Percentiles rank a stretch among this genome's conserved stretches.
Evolutionary conservation across 2,888 invertebrate genomes (phyloP).

Genomic region (Scaptomyza polygonia): DNA sequence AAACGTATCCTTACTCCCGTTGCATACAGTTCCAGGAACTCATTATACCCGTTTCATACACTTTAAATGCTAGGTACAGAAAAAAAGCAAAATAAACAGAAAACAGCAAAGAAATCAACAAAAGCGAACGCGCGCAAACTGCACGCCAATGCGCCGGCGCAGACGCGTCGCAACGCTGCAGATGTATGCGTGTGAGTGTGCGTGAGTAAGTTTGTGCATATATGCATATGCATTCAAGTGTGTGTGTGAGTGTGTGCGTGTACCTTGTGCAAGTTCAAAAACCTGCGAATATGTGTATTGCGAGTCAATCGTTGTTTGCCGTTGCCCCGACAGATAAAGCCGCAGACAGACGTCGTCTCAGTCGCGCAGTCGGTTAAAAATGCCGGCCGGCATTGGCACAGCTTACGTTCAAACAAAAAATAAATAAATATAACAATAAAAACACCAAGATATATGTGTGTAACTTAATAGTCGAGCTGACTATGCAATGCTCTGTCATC

Average conservation of each 20-base stretch:
- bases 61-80: neutral
- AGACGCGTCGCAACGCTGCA: constrained; percentile 39
- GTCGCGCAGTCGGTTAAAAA: constrained; percentile 68
- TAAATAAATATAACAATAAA: constrained; percentile 2
- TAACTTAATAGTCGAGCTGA: neutral
- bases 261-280: constrained; percentile 79
- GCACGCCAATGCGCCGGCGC: constrained; percentile 67
- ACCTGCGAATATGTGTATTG: constrained; percentile 58
- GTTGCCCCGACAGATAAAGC: constrained; percentile 19
- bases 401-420: constrained; percentile 40
- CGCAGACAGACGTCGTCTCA: constrained; percentile 33
- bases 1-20: no score
- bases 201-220: neutral
- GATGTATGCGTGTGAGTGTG: neutral
- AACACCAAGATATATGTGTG: neutral
- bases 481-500: neutral
- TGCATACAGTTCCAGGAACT: neutral
- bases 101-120: constrained; percentile 20
- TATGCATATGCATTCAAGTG: constrained; percentile 27
- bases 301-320: constrained; percentile 51
- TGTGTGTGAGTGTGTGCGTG: constrained; percentile 18
- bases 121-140: constrained; percentile 43
- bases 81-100: constrained; percentile 16
- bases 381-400: constrained; percentile 72
- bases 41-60: neutral